Conservation (phyloP, 1,140 invertebrate genomes). For the Metaphire vulgaris region DNA sequence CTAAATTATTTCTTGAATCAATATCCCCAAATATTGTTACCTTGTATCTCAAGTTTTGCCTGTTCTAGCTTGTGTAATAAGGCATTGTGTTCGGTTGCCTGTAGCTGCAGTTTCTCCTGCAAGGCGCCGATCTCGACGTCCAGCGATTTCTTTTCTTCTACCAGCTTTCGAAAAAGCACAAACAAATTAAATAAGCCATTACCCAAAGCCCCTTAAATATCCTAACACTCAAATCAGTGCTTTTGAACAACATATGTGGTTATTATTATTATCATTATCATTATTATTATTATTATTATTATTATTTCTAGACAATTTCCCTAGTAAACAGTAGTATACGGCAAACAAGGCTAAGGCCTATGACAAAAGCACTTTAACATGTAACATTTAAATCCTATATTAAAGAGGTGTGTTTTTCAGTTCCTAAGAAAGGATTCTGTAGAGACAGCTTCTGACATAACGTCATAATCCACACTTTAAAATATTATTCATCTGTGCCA, state of each 20-base stretch:
- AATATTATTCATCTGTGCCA: no score
- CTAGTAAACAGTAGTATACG: not conserved
- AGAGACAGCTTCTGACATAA: no score
- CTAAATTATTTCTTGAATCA: not conserved
- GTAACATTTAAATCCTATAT: no score
- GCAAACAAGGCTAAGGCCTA: no score
- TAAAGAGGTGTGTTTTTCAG: no score
- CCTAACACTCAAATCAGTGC: not conserved
- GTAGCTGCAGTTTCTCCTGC: not conserved
- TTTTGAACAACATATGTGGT: not conserved
- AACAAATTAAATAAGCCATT: not conserved
- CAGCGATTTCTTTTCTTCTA: not conserved
- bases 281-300: not conserved
- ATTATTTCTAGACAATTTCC: not conserved
- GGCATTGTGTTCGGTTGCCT: not conserved
- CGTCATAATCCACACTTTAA: no score
- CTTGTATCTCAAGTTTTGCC: not conserved
- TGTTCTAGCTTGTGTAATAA: not conserved
- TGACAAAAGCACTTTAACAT: no score
- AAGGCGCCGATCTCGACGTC: not conserved
- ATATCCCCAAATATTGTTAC: not conserved
- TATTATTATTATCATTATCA: not conserved
- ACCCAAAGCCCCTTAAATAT: not conserved
- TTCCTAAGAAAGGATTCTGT: no score
- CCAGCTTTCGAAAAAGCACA: not conserved